phyloP scores from a whole-genome alignment of 2,113 vertebrate genomes.

The Haemorhous mexicanus region DNA sequence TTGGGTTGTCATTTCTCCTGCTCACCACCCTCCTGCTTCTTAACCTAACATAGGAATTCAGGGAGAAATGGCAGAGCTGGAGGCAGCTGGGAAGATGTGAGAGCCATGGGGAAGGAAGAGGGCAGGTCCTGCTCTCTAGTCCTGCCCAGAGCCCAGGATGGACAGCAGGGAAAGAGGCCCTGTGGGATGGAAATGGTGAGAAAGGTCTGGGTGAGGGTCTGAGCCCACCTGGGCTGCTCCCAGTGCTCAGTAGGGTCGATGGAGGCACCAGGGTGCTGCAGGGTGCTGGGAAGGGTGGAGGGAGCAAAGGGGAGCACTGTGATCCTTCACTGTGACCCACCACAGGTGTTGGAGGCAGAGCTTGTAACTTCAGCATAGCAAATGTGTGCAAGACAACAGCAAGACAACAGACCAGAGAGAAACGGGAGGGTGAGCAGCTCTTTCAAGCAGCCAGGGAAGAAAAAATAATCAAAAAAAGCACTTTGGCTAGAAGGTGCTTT shows the following conservation, averaged over 20 bases:
- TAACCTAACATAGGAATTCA: not conserved
- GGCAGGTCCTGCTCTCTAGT: not conserved
- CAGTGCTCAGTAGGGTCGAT: rapidly evolving
- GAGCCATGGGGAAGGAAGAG: not conserved
- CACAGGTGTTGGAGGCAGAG: not conserved
- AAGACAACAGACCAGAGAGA: not conserved
- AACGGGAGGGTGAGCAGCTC: not conserved
- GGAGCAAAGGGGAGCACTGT: not conserved
- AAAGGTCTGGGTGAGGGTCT: not conserved
- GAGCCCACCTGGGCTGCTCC: not conserved
- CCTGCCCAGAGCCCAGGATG: not conserved
- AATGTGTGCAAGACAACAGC: rapidly evolving
- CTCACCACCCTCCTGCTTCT: not conserved
- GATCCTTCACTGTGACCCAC: not conserved
- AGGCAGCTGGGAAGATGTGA: not conserved
- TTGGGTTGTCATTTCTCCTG: not conserved
- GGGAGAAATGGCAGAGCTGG: not conserved
- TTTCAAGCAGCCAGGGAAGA: not conserved
- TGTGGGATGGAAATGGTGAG: not conserved
- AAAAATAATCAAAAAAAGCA: slow-evolving; percentile 1
- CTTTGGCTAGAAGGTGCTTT: slow-evolving; percentile 50
- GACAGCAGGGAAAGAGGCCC: not conserved
- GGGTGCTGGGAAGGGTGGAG: not conserved
- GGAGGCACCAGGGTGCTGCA: not conserved
- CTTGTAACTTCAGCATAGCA: not conserved